Percentiles rank a stretch among this genome's conserved stretches.
Conservation (phyloP, 1,140 invertebrate genomes). For the Platyscapa corneri region DNA sequence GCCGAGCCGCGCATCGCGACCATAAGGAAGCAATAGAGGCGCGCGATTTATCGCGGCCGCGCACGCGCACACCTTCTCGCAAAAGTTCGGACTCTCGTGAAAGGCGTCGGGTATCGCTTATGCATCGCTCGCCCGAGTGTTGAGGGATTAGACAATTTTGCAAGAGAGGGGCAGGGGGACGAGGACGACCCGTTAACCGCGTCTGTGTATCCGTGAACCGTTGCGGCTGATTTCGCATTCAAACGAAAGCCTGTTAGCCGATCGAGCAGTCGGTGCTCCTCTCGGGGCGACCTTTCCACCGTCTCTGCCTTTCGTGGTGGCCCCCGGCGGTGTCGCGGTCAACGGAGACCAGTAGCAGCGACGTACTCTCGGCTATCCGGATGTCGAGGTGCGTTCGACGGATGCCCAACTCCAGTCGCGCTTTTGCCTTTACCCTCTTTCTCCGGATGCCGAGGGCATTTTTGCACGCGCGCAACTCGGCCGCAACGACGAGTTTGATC, state of each 20-base stretch:
- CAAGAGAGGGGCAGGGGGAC: neutral
- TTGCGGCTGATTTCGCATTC: constrained; percentile 45
- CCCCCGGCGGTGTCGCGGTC: neutral
- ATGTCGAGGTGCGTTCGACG: no score
- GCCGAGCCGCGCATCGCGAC: neutral
- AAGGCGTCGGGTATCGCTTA: neutral
- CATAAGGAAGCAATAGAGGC: constrained; percentile 17
- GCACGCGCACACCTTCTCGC: neutral
- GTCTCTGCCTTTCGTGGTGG: neutral
- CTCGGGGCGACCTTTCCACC: neutral
- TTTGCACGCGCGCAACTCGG: no score
- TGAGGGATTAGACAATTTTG: constrained; percentile 43
- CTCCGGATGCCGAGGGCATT: no score
- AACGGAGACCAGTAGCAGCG: neutral
- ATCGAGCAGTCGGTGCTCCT: neutral
- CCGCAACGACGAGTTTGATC: no score
- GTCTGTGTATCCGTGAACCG: neutral
- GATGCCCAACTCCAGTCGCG: no score
- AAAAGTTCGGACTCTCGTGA: neutral
- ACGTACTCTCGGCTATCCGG: neutral
- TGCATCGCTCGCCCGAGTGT: constrained; percentile 16
- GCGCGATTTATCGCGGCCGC: constrained; percentile 8
- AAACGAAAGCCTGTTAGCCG: constrained; percentile 18
- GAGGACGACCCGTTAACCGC: constrained; percentile 18
- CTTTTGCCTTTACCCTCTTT: no score